Evolutionary conservation across 2,797 vertebrate species (phyloP), one percentile per base, ranked within the genome.

Genomic region (Microctenopoma steveboyesi): DNA sequence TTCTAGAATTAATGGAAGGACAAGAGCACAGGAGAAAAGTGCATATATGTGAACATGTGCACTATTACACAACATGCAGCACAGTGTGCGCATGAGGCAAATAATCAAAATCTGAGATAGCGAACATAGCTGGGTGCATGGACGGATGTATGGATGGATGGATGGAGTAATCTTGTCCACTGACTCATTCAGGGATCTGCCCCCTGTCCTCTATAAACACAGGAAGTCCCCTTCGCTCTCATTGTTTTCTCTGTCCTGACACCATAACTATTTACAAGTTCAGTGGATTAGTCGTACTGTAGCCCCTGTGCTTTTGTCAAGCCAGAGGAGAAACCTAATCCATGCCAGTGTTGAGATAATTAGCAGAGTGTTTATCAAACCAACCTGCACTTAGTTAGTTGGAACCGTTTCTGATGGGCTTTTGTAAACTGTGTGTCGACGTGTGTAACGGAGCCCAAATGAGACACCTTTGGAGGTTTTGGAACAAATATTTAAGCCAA

Each of bases 221-320:
- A 95, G 92, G 93, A 94, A 94, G 93, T 94, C 88, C 91, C 88
- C 91, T 91, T 87, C 75, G 73, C 86, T 90, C 91, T 91, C 87
- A 92, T 92, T 94, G 93, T 93, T 94, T 91, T 93, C 86, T 91
- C 91, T 93, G 86, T 81, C 85, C 90, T 89, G 85, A 91, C 91
- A 92, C 90, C 83, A 91, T 93, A 92, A 93, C 86, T 90, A 92
- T 94, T 91, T 92, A 92, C 90, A 92, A 92, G 84, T 92, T 93
- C 90, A 92, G 82, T 85, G 89, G 92, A 92, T 94, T 95, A 95
- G 91, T 91, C 89, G 88, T 90, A 89, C 89, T 90, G 89, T 93
- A 92, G 92, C 89, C 88, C 82, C 87, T 25, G 64, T 74, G 75
- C 77, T 90, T 93, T 92, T 90, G 89, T 89, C 69, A 27, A 90